Evolutionary conservation across 2,797 vertebrate species (phyloP).

Genomic region (Rhinichthys osculus): DNA sequence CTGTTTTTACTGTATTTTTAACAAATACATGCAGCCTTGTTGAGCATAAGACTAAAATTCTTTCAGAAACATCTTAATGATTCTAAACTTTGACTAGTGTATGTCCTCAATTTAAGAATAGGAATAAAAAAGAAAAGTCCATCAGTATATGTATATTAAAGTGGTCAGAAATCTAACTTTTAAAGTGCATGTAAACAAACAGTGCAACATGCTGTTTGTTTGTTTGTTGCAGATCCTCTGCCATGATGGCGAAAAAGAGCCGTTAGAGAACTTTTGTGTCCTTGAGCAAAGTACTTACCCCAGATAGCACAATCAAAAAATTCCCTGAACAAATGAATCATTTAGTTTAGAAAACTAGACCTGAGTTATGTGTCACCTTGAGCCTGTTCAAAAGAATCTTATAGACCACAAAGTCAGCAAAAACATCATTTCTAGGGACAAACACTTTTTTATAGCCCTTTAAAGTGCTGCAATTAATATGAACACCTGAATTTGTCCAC

Average conservation of each 20-base stretch:
- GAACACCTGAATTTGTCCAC: constrained; percentile 49
- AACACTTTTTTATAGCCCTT: constrained; percentile 49
- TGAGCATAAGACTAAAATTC: background rate
- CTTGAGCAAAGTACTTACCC: constrained; percentile 7
- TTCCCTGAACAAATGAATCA: constrained; percentile 13
- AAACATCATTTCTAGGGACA: constrained; percentile 40
- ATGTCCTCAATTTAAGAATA: background rate
- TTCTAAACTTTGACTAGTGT: background rate
- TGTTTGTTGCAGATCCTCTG: background rate
- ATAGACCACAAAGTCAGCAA: constrained; percentile 37
- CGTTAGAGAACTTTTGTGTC: background rate
- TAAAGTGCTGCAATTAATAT: constrained; percentile 46
- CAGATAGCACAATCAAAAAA: background rate
- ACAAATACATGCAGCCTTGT: constrained; percentile 13
- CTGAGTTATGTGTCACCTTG: constrained; percentile 25
- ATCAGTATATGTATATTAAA: background rate
- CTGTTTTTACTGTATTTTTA: background rate
- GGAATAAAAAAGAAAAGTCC: background rate
- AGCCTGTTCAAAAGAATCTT: constrained; percentile 42
- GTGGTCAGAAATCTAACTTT: background rate
- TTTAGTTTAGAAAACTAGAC: constrained; percentile 8
- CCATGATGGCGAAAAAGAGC: background rate
- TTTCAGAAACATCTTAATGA: background rate
- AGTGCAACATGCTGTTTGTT: background rate
- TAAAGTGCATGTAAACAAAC: background rate